Base-by-base conservation (phyloP, 2,797 vertebrate genomes). In the Acropternis orthonyx region DNA sequence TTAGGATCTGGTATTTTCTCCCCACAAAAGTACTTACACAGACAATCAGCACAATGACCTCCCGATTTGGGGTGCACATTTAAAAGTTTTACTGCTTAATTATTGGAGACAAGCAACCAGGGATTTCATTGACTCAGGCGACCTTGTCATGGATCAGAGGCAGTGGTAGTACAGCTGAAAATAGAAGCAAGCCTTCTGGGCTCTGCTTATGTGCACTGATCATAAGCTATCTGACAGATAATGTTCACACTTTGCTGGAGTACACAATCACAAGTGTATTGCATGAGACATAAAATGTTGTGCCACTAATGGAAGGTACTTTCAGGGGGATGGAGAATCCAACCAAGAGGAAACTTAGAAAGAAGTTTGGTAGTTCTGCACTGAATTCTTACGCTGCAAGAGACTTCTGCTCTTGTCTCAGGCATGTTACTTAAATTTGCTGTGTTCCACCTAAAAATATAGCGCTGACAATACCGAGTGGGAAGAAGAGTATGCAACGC, bases 91-190 rank as follows among this genome's bases (percentile, higher is more conserved):
- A 78, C 68, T 83, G 58, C 66, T 94, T 94, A 91, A 93, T 95
- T 95, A 68, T 34, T 89, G 54, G 44, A 93, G 81, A 89, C 58
- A 91, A 68, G 61, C 79, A 95, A 81, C 36, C 61, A 72, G 81
- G 75, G 87, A 69, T 85, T 93, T 85, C 56, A 72, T 59, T 75
- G 78, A 95, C 81, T 88, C 65, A 34, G 6, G 58, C 0, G 34
- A 94, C 94, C 95, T 96, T 92, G 84, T 72, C 72, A 85, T 71
- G 78, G 61, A 89, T 91, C 89, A 93, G 81, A 93, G 41, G 36
- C 34, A 8, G n/a, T 61, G 46, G 68, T 43, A 79, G 52, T 43
- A 65, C 27, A 85, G 55, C 79, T 85, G 91, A 94, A 97, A 96
- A 96, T 52, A 95, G 94, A 81, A 94, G 49, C 28, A 77, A 90